A percentile compares a stretch with the other conserved stretches of the same genome.
These are phyloP conservation scores for Zosterops japonicus DNA, from an alignment of 2,113 vertebrate species.

Conservation along the genomic window DNA sequence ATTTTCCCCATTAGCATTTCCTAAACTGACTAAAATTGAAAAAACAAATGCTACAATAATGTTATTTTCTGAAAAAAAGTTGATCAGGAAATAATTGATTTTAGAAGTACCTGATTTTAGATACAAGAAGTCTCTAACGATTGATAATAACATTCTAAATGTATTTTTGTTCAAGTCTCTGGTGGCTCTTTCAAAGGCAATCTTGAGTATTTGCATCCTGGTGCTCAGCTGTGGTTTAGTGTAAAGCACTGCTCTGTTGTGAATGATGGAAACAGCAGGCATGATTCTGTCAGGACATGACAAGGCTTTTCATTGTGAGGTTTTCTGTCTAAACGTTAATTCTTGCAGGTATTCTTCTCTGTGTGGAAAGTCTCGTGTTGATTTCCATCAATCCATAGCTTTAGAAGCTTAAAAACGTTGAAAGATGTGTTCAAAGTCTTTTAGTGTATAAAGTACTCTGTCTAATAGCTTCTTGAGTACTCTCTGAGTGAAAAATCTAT, in stretches of 20 bases:
- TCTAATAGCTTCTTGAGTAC: not conserved
- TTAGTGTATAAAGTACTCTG: not conserved
- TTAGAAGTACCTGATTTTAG: not conserved
- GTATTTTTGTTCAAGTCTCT: not conserved
- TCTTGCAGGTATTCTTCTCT: not conserved
- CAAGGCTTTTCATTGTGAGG: not conserved
- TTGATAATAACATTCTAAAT: not conserved
- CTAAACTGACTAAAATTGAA: not conserved
- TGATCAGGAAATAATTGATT: not conserved
- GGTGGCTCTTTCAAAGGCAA: not conserved
- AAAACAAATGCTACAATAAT: not conserved
- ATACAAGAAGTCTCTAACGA: not conserved
- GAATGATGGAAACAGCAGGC: not conserved
- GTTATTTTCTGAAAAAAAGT: not conserved
- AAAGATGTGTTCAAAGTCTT: not conserved
- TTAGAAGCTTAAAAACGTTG: not conserved
- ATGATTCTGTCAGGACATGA: not conserved
- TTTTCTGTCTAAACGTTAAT: not conserved
- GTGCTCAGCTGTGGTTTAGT: not conserved
- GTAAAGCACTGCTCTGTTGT: not conserved
- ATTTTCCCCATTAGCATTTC: not conserved
- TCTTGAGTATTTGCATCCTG: not conserved
- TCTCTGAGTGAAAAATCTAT: not conserved
- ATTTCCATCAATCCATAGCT: not conserved
- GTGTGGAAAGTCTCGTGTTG: not conserved